Evolutionary conservation across 2,888 invertebrate genomes (phyloP), one percentile per base, ranked within the genome.

Genomic region (Elaeidobius kamerunicus): DNA sequence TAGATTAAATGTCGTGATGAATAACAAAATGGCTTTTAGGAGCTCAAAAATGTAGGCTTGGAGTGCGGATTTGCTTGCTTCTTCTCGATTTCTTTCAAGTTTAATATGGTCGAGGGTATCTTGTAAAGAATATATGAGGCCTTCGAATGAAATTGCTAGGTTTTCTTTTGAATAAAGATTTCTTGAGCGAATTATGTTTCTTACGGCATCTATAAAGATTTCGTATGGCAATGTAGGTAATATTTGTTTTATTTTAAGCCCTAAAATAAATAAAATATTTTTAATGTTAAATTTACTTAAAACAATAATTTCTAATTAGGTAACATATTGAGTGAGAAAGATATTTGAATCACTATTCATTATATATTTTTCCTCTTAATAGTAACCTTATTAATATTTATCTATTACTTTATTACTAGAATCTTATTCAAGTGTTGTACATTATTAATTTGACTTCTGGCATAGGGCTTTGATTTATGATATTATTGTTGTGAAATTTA

Each of bases 111-210:
- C 45, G 15, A 41, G 5, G 5, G 32, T 42, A 34, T 51, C 55
- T 27, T 55, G 51, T 17, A 55, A 43, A 4, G 39, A 38, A 18
- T 46, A 55, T 9, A 55, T 41, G 9, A 55, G 27, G 4, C 17
- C 19, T 12, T 55, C 51, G 12, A 55, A 46, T 23, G 51, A 34
- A 5, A 9, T 41, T 5, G 43, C 39, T 15, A 43, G 23, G 27
- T 46, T 40, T 19, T 43, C 42, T 28, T 46, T 42, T n/a, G 55
- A 47, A 35, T 55, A 55, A 7, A 55, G 23, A 14, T 55, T 12
- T 43, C 36, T 51, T 11, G 41, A 39, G 19, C 36, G 39, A 2
- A 45, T 42, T 19, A 55, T 55, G 28, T 16, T 27, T 41, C 35
- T 44, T 15, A 55, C 30, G 9, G 45, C 28, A n/a, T 34, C 14